Conservation (phyloP, 92 coral and sea anemone species). For the Scolanthus callimorphus region DNA sequence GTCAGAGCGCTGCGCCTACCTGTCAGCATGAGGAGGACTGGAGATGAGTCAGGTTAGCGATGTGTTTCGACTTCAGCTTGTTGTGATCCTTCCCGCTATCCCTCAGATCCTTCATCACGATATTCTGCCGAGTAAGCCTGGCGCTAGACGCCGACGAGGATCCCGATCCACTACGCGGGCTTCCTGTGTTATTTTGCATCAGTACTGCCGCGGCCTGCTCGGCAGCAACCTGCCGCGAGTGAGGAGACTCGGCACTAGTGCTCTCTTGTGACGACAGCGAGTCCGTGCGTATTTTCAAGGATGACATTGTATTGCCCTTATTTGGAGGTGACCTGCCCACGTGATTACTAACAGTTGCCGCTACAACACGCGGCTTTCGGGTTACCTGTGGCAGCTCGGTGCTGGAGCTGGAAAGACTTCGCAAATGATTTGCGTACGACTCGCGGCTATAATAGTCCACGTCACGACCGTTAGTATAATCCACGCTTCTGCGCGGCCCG, state of each 20-base stretch:
- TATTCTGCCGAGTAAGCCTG: slow-evolving; percentile 20
- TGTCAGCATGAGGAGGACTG: slow-evolving; percentile 92
- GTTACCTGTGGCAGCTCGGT: slow-evolving; percentile 7
- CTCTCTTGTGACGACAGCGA: slow-evolving; percentile 80
- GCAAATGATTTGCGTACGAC: slow-evolving; percentile 23
- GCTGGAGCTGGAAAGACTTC: slow-evolving; percentile 8
- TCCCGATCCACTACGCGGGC: slow-evolving; percentile 18
- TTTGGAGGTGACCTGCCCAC: slow-evolving; percentile 1
- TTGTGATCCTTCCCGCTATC: slow-evolving; percentile 27
- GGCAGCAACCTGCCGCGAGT: slow-evolving; percentile 71
- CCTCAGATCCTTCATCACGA: slow-evolving; percentile 51
- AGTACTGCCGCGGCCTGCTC: slow-evolving; percentile 77
- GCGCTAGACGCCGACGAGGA: slow-evolving; percentile 8
- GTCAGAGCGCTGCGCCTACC: too few relatives aligned
- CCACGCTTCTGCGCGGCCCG: not conserved
- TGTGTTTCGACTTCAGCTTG: slow-evolving; percentile 57
- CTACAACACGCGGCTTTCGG: not conserved
- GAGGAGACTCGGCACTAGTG: slow-evolving; percentile 60
- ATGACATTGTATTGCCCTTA: not conserved
- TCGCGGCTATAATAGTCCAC: slow-evolving; percentile 17
- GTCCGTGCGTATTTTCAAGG: slow-evolving; percentile 30
- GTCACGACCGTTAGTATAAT: not conserved
- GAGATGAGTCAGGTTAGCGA: slow-evolving; percentile 77
- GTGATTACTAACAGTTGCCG: slow-evolving; percentile 1
- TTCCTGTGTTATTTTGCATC: slow-evolving; percentile 55